Evolutionary conservation across 1,140 invertebrate genomes (phyloP), one percentile per base, ranked within the genome.

Genomic region (Bombus waltoni): DNA sequence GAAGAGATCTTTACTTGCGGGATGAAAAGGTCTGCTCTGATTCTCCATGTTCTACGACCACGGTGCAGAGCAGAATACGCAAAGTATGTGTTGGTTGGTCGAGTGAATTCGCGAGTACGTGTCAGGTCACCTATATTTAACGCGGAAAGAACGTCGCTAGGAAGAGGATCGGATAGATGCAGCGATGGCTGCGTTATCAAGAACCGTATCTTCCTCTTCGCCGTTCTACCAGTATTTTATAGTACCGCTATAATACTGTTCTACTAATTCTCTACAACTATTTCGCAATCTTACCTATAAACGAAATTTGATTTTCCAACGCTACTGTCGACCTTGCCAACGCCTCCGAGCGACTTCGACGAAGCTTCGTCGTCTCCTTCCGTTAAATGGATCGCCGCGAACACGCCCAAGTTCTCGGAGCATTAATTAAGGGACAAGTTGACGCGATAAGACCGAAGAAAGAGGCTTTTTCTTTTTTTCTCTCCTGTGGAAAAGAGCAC

Each of bases 101-200:
- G 42, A 70, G 1, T 44, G 78, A 70, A 80, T 81, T 35, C 44
- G 44, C 15, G 62, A 38, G 78, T 78, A 80, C 42, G 66, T 47
- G 65, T 40, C 66, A 35, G 65, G 40, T 70, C 66, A 35, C 78
- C 87, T 88, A 88, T 88, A 88, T 88, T 88, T 88, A 88, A 88
- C 81, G 42, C 80, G 44, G 66, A 47, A 74, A 74, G 80, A 74
- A 74, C 28, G 40, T 42, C 6, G n/a, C 42, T 75, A 44, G 57
- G 40, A 35, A 66, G 72, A 65, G 57, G 81, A 75, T 75, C 42
- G 81, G 15, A 47, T 73, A 73, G 28, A 82, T 82, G 5, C 71
- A 66, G n/a, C 47, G 35, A 5, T 57, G 78, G 5, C 28, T 32
- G 28, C 66, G 28, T 71, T 71, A 71, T 71, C 57, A 66, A 57